Conservation (phyloP, 2,113 vertebrate genomes). For the Rhinoderma darwinii region DNA sequence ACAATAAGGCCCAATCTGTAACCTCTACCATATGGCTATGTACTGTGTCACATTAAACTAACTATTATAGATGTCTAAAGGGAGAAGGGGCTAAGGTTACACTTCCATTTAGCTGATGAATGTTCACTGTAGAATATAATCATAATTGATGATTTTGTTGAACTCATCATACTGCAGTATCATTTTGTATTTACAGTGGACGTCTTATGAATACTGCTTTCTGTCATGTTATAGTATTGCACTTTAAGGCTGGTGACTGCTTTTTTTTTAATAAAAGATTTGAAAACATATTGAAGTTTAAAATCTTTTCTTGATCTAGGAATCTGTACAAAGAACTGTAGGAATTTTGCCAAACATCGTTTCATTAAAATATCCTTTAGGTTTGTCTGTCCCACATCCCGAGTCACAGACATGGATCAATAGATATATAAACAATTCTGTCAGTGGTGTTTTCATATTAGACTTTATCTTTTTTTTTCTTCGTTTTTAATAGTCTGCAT, state of each 20-base stretch:
- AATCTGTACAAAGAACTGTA: background rate
- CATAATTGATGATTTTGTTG: slow-evolving; percentile 50
- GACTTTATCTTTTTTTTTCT: background rate
- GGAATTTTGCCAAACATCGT: background rate
- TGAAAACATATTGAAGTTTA: background rate
- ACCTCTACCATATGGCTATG: slow-evolving; percentile 56
- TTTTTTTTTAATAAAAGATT: background rate
- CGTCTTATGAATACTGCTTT: background rate
- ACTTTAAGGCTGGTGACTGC: background rate
- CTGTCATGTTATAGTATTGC: background rate
- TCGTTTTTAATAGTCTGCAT: background rate
- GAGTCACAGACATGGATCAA: background rate
- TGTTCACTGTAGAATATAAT: slow-evolving; percentile 49
- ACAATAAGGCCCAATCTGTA: slow-evolving; percentile 36
- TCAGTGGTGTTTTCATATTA: background rate
- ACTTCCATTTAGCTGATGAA: slow-evolving; percentile 52
- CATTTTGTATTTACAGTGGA: slow-evolving; percentile 26
- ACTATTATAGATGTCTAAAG: slow-evolving; percentile 56
- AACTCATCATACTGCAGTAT: slow-evolving; percentile 22
- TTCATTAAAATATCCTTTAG: background rate
- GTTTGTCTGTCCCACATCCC: slow-evolving; percentile 1
- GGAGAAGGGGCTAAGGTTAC: slow-evolving; percentile 50
- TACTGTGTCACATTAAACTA: slow-evolving; percentile 55
- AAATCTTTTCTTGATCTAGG: background rate
- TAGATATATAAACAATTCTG: background rate